Evolutionary conservation across 35 echinoderm and acorn worm species (phyloP).

Genomic region (Heliocidaris erythrogramma): DNA sequence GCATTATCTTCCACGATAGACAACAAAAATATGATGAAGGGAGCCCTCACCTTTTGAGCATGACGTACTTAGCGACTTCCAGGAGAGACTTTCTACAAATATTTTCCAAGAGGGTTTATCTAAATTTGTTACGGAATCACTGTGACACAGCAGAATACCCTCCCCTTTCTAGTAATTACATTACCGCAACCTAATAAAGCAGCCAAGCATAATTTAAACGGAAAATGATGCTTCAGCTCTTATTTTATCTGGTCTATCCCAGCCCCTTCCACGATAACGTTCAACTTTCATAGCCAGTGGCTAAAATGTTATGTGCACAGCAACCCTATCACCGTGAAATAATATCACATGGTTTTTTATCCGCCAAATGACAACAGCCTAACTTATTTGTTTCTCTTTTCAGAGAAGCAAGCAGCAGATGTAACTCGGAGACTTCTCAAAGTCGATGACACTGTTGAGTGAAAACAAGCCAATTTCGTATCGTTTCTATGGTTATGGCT

Average conservation of each 20-base stretch:
- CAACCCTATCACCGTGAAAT: conserved; percentile 20
- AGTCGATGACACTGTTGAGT: conserved; percentile 31
- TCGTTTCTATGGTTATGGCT: not conserved
- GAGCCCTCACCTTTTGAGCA: not conserved
- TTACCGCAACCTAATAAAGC: conserved; percentile 10
- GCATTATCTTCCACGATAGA: not conserved
- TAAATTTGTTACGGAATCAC: conserved; percentile 18
- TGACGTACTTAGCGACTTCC: not conserved
- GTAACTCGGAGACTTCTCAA: not conserved
- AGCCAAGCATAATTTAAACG: conserved; percentile 17
- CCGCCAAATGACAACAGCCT: conserved; percentile 13
- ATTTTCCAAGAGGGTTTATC: conserved; percentile 10
- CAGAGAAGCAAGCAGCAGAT: not conserved
- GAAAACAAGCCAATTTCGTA: conserved; percentile 44
- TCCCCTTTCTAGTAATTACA: not conserved
- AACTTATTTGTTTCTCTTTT: conserved; percentile 22
- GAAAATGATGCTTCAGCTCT: conserved; percentile 5
- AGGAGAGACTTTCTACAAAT: not conserved
- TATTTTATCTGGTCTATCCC: not conserved
- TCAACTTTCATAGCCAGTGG: conserved; percentile 31
- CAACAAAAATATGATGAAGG: not conserved
- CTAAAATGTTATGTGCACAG: conserved; percentile 38
- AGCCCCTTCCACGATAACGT: conserved; percentile 26
- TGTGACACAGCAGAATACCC: not conserved
- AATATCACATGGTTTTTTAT: conserved; percentile 46